Evolutionary conservation across 1,140 invertebrate species (phyloP), one percentile per base, ranked within the genome.

Genomic region (Cyclina sinensis): DNA sequence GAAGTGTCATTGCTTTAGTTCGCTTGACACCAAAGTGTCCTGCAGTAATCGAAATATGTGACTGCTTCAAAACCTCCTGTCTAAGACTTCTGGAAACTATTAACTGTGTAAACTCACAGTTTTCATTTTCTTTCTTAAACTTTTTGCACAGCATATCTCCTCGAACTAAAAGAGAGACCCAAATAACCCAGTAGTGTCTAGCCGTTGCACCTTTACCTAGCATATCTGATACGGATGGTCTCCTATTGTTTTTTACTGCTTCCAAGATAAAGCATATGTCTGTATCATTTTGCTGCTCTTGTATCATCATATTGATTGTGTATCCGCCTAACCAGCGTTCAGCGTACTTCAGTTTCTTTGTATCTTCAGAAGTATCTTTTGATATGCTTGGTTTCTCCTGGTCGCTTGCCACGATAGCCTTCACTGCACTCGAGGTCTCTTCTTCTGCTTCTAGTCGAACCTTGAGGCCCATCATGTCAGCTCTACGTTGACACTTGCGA

Each of bases 1-100:
- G 37, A 4, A 46, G 30, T 14, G 46, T 21, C 11, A n/a, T 21
- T 16, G 30, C 35, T 24, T 43, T 76, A 12, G 73, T 76, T 27
- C 46, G 12, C n/a, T 39, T 76, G 12, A 43, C 46, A n/a, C 73
- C 73, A 76, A 76, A 46, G 30, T 76, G 73, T 9, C 37, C 73
- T n/a, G 73, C 5, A 7, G 32, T n/a, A 27, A 76, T 5, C 16
- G 37, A 9, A 76, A 14, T 35, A 32, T 65, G 62, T 27, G 32
- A 32, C 3, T 43, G 37, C n/a, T 46, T n/a, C 14, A 48, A 5
- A 4, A 76, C 39, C 24, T 76, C 73, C 27, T 48, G n/a, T 46
- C 46, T 16, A 14, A 76, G 4, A n/a, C 43, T 27, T 48, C n/a
- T n/a, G 7, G 73, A 5, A 43, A 32, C 46, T 14, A 76, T 46